phyloP scores from a whole-genome alignment of 2,888 invertebrate genomes.

The Stenchaetothrips biformis region DNA sequence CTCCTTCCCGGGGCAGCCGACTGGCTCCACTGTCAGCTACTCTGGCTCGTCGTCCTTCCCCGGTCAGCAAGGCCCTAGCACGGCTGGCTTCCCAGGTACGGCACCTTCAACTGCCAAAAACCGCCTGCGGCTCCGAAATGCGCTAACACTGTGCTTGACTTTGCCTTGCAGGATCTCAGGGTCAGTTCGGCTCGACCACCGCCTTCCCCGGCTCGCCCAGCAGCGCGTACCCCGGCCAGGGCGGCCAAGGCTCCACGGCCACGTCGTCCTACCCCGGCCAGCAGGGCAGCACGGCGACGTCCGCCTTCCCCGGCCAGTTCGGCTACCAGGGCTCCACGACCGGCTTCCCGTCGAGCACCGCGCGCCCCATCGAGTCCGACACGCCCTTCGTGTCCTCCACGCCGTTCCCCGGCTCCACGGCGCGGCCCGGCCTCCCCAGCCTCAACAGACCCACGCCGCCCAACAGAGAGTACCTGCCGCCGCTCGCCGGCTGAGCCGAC shows the following conservation, averaged over 20 bases:
- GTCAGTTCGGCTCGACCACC: constrained; percentile 36
- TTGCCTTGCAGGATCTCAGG: constrained; percentile 33
- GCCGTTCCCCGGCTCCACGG: not conserved
- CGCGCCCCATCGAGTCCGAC: not conserved
- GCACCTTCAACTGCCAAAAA: constrained; percentile 33
- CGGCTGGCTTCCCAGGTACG: constrained; percentile 34
- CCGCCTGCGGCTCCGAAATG: not conserved
- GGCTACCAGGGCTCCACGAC: constrained; percentile 20
- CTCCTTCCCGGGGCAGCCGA: constrained; percentile 34
- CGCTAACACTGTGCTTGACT: not conserved
- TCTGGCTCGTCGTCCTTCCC: constrained; percentile 36
- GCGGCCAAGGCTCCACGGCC: not conserved
- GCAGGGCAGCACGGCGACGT: not conserved
- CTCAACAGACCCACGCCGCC: constrained; percentile 39
- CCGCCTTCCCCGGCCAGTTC: not conserved
- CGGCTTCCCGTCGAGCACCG: not conserved
- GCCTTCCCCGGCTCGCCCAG: constrained; percentile 34
- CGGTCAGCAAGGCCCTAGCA: constrained; percentile 31
- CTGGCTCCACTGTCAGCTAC: constrained; percentile 37
- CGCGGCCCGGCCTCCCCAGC: constrained; percentile 30
- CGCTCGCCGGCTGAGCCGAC: constrained; percentile 40
- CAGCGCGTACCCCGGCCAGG: constrained; percentile 2
- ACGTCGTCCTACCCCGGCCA: not conserved
- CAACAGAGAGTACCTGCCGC: constrained; percentile 72
- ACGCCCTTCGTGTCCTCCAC: not conserved